These are phyloP conservation scores for Athalia circularis DNA, from an alignment of 2,888 invertebrate species.

Conservation along the genomic window DNA sequence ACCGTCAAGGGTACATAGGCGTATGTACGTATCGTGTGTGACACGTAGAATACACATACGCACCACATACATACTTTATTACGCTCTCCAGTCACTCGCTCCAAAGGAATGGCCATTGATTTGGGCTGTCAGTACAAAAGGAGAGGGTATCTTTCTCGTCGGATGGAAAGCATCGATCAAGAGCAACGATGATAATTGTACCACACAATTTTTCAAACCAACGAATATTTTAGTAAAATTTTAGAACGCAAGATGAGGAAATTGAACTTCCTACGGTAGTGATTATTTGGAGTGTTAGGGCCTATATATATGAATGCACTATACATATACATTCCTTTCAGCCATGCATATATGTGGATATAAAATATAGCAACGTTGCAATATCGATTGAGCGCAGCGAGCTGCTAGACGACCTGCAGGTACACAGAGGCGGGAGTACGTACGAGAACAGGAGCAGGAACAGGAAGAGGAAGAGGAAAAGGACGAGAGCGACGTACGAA, in stretches of 20 bases:
- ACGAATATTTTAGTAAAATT: not conserved
- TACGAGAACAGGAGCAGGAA: not conserved
- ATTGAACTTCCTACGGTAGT: not conserved
- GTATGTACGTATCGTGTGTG: no score
- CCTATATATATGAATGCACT: no score
- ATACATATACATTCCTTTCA: not conserved
- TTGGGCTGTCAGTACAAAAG: not conserved
- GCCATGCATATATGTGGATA: not conserved
- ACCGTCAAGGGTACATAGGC: no score
- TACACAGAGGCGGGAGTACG: not conserved
- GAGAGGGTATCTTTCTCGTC: not conserved
- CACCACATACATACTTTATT: not conserved
- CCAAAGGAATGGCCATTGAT: slow-evolving; percentile 27
- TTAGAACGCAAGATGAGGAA: no score
- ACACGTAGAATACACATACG: not conserved
- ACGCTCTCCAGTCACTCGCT: slow-evolving; percentile 1
- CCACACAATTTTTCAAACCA: not conserved
- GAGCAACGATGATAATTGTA: no score
- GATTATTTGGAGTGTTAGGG: not conserved
- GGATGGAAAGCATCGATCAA: slow-evolving; percentile 31
- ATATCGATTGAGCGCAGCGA: slow-evolving; percentile 33
- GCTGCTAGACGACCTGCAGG: not conserved
- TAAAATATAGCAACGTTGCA: slow-evolving; percentile 3
- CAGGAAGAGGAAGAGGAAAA: not conserved
- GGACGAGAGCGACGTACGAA: not conserved